Evolutionary conservation across 2,113 vertebrate species (phyloP).

Genomic region (Thryonomys swinderianus): DNA sequence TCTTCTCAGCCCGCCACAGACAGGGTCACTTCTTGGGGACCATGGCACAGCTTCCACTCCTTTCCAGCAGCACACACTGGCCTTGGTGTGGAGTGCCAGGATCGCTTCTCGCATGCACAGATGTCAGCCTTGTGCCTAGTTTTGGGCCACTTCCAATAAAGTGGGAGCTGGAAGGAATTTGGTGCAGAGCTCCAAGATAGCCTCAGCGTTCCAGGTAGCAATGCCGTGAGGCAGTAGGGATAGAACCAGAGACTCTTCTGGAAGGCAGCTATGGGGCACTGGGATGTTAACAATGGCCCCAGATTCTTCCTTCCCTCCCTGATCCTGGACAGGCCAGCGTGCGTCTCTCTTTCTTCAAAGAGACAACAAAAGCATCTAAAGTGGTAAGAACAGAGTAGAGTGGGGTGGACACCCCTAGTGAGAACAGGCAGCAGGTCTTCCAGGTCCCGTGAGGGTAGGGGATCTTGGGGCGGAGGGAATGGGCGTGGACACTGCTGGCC

Average conservation of each 20-base stretch:
- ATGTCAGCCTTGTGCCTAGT: background rate
- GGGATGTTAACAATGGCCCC: background rate
- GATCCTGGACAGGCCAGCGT: background rate
- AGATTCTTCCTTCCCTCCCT: background rate
- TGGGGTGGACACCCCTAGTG: no score
- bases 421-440: background rate
- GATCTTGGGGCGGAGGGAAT: no score
- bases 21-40: background rate
- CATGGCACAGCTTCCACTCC: fast-evolving
- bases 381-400: background rate
- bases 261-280: background rate
- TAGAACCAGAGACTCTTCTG: background rate
- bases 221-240: background rate
- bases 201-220: background rate
- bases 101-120: background rate
- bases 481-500: no score
- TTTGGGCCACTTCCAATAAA: background rate
- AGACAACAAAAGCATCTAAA: background rate
- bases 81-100: fast-evolving
- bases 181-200: background rate
- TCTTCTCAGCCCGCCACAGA: fast-evolving
- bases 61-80: background rate
- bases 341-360: background rate
- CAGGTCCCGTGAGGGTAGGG: no score
- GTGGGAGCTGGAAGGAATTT: background rate